Percentiles rank a stretch among this genome's conserved stretches.
These are phyloP conservation scores for Orbicella faveolata DNA, from an alignment of 64 coral and sea anemone species.

Conservation along the genomic window DNA sequence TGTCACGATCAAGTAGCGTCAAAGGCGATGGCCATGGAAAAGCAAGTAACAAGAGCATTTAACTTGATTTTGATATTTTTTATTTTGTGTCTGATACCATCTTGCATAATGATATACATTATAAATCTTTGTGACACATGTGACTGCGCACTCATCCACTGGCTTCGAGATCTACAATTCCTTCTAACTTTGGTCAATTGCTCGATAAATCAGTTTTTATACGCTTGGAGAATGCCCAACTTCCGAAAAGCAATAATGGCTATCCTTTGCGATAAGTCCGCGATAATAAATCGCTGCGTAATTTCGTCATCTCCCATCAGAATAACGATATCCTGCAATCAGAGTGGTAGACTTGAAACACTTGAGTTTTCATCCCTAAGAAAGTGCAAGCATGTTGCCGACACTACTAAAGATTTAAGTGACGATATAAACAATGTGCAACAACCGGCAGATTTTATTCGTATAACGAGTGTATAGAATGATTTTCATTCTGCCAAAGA, in stretches of 20 bases:
- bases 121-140: constrained; percentile 78
- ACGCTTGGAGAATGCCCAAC: constrained; percentile 79
- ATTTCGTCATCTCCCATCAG: not conserved
- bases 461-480: not conserved
- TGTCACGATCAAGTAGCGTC: constrained; percentile 44
- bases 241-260: constrained; percentile 65
- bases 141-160: constrained; percentile 72
- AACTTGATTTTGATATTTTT: constrained; percentile 76
- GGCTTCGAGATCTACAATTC: constrained; percentile 81
- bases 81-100: constrained; percentile 75
- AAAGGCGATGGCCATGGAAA: constrained; percentile 68
- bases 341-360: not conserved
- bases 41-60: constrained; percentile 69
- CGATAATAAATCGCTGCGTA: not conserved
- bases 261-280: constrained; percentile 3
- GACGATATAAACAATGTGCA: not conserved
- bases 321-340: not conserved
- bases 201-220: constrained; percentile 86
- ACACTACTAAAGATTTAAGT: not conserved
- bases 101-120: constrained; percentile 79
- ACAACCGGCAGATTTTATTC: not conserved
- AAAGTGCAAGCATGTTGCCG: not conserved
- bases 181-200: constrained; percentile 83
- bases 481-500: not conserved
- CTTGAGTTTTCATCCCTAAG: not conserved